These are phyloP conservation scores for Lepidurus couesii DNA, from an alignment of 1,140 invertebrate species.

Conservation along the genomic window DNA sequence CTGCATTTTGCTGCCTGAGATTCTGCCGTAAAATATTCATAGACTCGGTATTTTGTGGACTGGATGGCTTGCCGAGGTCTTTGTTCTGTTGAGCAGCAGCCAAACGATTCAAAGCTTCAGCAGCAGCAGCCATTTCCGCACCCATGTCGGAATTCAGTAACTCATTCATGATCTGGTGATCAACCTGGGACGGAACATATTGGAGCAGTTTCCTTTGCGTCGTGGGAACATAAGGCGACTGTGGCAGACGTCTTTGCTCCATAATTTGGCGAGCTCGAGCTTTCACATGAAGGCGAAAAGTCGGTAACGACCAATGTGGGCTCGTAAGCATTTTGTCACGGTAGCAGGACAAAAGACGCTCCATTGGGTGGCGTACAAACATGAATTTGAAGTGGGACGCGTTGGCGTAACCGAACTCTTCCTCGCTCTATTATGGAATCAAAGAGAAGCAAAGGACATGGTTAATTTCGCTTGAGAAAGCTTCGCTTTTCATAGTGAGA, in stretches of 20 bases:
- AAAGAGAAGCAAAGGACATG: not conserved
- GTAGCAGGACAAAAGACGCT: slow-evolving; percentile 42
- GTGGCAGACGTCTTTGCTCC: slow-evolving; percentile 32
- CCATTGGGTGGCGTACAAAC: slow-evolving; percentile 44
- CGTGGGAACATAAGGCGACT: not conserved
- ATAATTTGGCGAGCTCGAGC: slow-evolving; percentile 36
- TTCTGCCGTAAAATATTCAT: slow-evolving; percentile 22
- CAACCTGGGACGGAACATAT: not conserved
- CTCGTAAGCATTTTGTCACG: slow-evolving; percentile 39
- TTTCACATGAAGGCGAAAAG: slow-evolving; percentile 33
- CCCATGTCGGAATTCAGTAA: not conserved
- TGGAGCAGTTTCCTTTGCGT: not conserved
- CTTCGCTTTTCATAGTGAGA: not conserved
- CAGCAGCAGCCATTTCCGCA: not conserved
- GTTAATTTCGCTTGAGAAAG: not conserved
- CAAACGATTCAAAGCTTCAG: slow-evolving; percentile 15
- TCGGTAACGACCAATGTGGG: slow-evolving; percentile 33
- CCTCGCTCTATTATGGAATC: slow-evolving; percentile 35
- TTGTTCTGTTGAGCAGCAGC: not conserved
- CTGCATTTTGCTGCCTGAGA: not conserved
- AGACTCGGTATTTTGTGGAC: not conserved
- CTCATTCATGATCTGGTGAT: slow-evolving; percentile 11
- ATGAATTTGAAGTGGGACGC: slow-evolving; percentile 42
- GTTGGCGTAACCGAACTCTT: slow-evolving; percentile 38
- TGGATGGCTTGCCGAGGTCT: slow-evolving; percentile 1